Evolutionary conservation across 1,140 invertebrate genomes (phyloP).

Genomic region (Babylonia areolata): DNA sequence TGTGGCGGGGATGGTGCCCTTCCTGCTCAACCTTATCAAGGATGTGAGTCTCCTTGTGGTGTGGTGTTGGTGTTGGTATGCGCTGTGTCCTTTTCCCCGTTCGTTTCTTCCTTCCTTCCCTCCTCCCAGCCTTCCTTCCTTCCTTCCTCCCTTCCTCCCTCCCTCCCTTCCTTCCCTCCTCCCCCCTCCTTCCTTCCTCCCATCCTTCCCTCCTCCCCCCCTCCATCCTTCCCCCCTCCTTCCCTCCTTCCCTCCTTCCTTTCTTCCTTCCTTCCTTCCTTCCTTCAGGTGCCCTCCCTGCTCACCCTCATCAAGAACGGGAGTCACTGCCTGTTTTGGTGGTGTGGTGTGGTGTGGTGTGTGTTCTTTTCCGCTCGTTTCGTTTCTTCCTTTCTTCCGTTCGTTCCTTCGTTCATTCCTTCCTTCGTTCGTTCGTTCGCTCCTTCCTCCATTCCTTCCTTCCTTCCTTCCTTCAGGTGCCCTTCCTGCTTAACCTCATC

Average conservation of each 20-base stretch:
- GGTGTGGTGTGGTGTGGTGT: too few species aligned
- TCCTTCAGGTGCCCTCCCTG: slow-evolving; percentile 70
- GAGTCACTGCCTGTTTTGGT: slow-evolving; percentile 41
- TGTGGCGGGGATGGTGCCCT: slow-evolving; percentile 74
- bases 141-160: neutral
- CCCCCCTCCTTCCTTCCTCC: too few species aligned
- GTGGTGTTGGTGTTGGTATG: neutral
- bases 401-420: too few species aligned
- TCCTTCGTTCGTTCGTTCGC: too few species aligned
- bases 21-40: slow-evolving; percentile 72
- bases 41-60: slow-evolving; percentile 64
- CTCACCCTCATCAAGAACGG: slow-evolving; percentile 73
- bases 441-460: too few species aligned
- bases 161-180: neutral
- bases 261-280: too few species aligned
- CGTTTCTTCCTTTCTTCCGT: neutral
- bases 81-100: neutral
- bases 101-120: neutral
- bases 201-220: too few species aligned
- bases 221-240: too few species aligned
- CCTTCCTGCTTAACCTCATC: slow-evolving; percentile 73
- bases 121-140: neutral
- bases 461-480: slow-evolving; percentile 61
- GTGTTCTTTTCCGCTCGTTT: neutral
- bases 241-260: too few species aligned